Conservation (phyloP, 2,113 vertebrate genomes). For the Notarius quadriscutis region DNA sequence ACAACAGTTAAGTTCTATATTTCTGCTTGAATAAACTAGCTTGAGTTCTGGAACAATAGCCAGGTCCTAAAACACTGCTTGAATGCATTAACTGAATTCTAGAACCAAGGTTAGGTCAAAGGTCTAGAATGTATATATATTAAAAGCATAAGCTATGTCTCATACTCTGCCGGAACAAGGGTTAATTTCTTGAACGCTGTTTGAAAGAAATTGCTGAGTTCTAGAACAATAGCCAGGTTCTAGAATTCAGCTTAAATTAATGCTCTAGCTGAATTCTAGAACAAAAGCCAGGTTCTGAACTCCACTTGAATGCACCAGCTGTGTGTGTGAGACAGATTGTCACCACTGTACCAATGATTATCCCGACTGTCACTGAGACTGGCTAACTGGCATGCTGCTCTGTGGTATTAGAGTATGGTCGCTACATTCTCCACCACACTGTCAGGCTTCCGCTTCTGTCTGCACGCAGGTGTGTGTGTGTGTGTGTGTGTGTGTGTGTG, state of each 20-base stretch:
- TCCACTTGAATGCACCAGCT: not conserved
- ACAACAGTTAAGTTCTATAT: no score
- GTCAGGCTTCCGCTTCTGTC: conserved; percentile 60
- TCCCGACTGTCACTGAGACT: conserved; percentile 55
- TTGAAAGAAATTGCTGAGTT: not conserved
- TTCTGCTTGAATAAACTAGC: no score
- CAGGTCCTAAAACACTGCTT: no score
- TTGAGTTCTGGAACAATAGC: no score
- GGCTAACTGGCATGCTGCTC: conserved; percentile 61
- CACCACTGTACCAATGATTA: conserved; percentile 44
- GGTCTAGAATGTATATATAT: no score
- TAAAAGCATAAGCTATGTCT: not conserved
- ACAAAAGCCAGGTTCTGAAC: not conserved
- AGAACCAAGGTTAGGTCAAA: no score
- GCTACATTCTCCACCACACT: conserved; percentile 70
- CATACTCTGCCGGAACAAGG: no score
- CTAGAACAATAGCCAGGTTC: no score
- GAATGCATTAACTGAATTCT: not conserved
- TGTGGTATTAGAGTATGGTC: conserved; percentile 71
- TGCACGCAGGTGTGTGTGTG: conserved; percentile 42
- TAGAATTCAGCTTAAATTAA: not conserved
- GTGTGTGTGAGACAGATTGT: not conserved
- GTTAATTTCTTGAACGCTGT: not conserved
- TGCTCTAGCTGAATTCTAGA: not conserved
- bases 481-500: conserved; percentile 18